Evolutionary conservation across 2,113 vertebrate genomes (phyloP).

Genomic region (Cinclus mexicanus): DNA sequence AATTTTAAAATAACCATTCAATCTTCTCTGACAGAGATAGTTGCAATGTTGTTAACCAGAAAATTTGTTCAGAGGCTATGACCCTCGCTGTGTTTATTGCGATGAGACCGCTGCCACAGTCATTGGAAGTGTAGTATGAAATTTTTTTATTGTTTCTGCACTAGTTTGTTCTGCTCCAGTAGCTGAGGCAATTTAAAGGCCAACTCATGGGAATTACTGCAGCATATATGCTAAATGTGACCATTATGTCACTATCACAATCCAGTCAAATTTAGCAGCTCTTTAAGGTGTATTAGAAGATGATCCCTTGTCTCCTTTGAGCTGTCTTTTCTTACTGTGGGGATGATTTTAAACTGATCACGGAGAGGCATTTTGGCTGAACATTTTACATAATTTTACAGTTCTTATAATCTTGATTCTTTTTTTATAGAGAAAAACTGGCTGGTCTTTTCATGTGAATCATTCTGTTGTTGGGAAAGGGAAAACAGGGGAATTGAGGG

Average conservation of each 20-base stretch:
- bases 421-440: constrained; percentile 3
- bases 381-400: background rate
- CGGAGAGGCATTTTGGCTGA: background rate
- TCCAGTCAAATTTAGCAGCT: background rate
- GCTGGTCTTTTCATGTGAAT: background rate
- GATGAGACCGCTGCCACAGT: background rate
- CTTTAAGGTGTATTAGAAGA: background rate
- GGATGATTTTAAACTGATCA: background rate
- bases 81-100: background rate
- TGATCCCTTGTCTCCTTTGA: background rate
- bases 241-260: background rate
- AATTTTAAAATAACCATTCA: background rate
- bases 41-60: background rate
- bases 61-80: constrained; percentile 20
- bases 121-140: constrained; percentile 24
- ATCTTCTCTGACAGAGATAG: background rate
- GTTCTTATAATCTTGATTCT: background rate
- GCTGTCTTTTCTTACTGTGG: background rate
- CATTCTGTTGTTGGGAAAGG: background rate
- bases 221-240: background rate
- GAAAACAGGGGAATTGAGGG: background rate
- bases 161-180: constrained; percentile 14
- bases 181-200: constrained; percentile 16
- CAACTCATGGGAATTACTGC: background rate
- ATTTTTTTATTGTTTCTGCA: constrained; percentile 7